A percentile compares a stretch with the other conserved stretches of the same genome.
phyloP scores from a whole-genome alignment of 2,113 vertebrate species.

The Urocynchramus pylzowi region DNA sequence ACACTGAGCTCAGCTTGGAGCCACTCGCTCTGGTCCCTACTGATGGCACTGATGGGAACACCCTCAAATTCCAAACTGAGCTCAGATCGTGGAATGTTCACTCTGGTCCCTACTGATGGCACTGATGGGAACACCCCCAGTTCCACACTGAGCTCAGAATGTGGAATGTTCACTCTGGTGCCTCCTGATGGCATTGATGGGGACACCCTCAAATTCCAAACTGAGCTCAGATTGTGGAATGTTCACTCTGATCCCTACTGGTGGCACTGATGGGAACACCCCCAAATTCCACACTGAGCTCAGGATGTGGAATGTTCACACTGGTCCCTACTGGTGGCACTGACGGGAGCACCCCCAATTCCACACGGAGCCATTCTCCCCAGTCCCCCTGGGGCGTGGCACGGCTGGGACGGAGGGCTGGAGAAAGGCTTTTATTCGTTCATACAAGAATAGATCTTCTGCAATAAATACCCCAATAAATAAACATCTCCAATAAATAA shows the following conservation, averaged over 20 bases:
- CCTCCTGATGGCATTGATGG: too few relatives aligned
- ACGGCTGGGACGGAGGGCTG: not conserved
- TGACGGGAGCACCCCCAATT: fast-evolving
- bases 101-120: not conserved
- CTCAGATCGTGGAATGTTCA: not conserved
- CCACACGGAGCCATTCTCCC: not conserved
- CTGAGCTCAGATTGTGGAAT: not conserved
- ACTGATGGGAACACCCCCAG: fast-evolving
- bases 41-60: not conserved
- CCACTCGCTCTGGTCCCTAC: not conserved
- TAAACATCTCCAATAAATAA: conserved; percentile 83
- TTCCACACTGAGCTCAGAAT: not conserved
- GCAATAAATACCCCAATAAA: conserved; percentile 85
- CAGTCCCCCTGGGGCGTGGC: not conserved
- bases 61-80: fast-evolving
- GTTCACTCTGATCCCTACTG: not conserved
- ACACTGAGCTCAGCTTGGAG: not conserved
- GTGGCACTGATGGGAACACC: not conserved
- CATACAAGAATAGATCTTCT: conserved; percentile 84
- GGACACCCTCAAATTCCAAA: not conserved
- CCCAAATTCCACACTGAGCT: not conserved
- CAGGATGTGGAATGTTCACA: not conserved
- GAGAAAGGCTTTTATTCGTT: conserved; percentile 80
- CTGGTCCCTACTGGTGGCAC: not conserved
- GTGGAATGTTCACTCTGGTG: too few relatives aligned